phyloP scores from a whole-genome alignment of 2,888 invertebrate species.

The Desoria tigrina region DNA sequence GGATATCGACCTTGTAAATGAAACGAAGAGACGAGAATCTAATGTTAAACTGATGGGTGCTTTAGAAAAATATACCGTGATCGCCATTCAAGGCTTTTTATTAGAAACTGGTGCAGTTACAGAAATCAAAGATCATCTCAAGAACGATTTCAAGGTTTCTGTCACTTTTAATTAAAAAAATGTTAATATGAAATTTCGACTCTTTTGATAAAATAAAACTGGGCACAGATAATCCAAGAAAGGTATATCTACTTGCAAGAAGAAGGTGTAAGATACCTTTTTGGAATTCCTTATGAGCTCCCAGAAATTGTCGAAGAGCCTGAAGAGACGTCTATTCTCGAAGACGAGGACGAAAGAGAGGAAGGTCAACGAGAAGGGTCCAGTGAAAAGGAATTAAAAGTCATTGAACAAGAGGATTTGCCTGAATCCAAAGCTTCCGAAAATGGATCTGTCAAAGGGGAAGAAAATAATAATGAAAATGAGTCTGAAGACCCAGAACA shows the following conservation, averaged over 20 bases:
- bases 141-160: constrained; percentile 45
- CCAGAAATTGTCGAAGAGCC: constrained; percentile 28
- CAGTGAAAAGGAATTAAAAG: background rate
- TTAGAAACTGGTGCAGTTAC: constrained; percentile 53
- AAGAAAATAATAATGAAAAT: constrained; percentile 15
- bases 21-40: constrained; percentile 31
- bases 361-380: background rate
- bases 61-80: constrained; percentile 41
- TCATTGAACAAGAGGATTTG: background rate
- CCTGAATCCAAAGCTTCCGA: background rate
- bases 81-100: constrained; percentile 49
- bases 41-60: constrained; percentile 42
- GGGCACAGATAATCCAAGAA: constrained; percentile 45
- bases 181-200: background rate
- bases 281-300: constrained; percentile 47
- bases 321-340: constrained; percentile 5
- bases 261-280: constrained; percentile 44
- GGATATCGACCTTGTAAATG: background rate
- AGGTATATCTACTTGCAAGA: constrained; percentile 46
- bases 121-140: constrained; percentile 48
- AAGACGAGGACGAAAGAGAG: constrained; percentile 8
- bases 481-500: background rate
- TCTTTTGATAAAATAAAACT: too few relatives aligned
- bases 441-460: background rate
- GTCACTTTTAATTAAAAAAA: constrained; percentile 1